phyloP scores from a whole-genome alignment of 2,113 vertebrate species.

The Microtus richardsoni region DNA sequence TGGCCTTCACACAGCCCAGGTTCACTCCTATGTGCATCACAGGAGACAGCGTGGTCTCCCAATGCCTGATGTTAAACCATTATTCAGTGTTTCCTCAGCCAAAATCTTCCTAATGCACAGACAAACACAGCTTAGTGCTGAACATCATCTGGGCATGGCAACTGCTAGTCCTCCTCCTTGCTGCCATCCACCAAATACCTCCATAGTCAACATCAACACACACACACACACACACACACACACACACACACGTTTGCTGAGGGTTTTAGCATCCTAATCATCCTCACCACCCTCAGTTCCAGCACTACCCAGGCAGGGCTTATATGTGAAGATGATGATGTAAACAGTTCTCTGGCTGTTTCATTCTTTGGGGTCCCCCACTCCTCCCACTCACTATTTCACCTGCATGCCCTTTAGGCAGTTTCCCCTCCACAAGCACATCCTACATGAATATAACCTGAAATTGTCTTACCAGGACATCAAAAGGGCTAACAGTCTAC shows the following conservation, averaged over 20 bases:
- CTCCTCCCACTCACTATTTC: not conserved
- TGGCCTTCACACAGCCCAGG: not conserved
- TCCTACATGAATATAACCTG: not conserved
- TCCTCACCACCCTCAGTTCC: not conserved
- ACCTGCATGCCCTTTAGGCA: not conserved
- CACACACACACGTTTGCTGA: not conserved
- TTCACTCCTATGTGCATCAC: not conserved
- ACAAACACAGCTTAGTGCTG: not conserved
- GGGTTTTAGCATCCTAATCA: not conserved
- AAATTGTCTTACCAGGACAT: not conserved
- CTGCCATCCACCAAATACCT: not conserved
- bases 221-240: not conserved
- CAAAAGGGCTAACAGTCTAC: not conserved
- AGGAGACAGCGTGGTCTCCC: not conserved
- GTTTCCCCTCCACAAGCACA: not conserved
- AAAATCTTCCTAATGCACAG: not conserved
- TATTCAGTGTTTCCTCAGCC: not conserved
- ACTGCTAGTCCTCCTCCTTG: not conserved
- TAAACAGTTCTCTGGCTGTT: not conserved
- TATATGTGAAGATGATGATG: not conserved
- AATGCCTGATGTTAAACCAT: not conserved
- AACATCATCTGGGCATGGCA: fast-evolving
- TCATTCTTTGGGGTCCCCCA: not conserved
- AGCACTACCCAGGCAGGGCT: not conserved
- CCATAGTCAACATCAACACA: not conserved